Conservation (phyloP, 2,113 vertebrate species). For the Malurus melanocephalus region DNA sequence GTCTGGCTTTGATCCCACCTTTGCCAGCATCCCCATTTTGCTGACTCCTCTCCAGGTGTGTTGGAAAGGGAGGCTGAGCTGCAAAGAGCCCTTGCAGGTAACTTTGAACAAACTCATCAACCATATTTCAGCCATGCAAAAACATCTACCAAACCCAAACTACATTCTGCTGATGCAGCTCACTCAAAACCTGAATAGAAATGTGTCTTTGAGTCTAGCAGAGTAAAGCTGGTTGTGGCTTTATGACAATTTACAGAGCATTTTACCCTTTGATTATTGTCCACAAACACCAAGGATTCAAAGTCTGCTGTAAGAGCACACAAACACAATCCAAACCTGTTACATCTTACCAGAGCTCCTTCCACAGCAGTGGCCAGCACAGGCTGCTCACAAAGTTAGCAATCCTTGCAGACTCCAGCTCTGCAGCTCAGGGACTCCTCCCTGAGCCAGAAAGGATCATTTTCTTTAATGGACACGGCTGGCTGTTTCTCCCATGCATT, state of each 20-base stretch:
- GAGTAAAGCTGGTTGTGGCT: background rate
- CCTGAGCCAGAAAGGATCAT: constrained; percentile 4
- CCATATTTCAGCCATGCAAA: background rate
- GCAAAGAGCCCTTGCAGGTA: background rate
- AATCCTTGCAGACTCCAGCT: background rate
- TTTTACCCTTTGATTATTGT: background rate
- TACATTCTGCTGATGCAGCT: background rate
- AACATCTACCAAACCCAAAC: background rate
- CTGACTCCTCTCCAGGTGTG: constrained; percentile 6
- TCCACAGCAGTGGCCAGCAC: background rate
- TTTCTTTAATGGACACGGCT: background rate
- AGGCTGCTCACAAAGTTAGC: background rate
- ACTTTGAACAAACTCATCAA: background rate
- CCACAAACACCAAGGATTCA: background rate
- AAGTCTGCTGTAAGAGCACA: background rate
- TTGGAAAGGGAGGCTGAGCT: background rate
- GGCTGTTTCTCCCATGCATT: background rate
- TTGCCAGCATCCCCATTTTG: background rate
- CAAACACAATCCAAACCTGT: background rate
- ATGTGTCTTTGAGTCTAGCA: background rate
- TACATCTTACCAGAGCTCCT: background rate
- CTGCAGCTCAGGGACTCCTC: background rate
- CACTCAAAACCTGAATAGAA: background rate
- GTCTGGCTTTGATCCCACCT: background rate
- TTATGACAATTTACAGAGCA: background rate